phyloP scores from a whole-genome alignment of 2,113 vertebrate genomes.

The Hyperoodon ampullatus region DNA sequence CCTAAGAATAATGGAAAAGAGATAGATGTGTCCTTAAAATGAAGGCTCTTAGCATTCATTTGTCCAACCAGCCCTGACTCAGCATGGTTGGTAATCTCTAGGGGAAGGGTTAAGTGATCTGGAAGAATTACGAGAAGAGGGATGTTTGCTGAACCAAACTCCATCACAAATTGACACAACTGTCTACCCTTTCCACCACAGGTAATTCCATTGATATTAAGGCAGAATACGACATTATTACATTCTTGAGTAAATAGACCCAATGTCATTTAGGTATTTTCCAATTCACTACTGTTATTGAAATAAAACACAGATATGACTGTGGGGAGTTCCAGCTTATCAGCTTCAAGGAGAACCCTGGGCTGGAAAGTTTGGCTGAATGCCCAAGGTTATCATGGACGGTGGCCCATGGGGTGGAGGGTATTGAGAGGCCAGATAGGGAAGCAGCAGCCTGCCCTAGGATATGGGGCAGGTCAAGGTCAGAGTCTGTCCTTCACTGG shows the following conservation, averaged over 20 bases:
- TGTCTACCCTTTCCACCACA: neutral
- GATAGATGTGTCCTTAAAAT: neutral
- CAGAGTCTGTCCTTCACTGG: neutral
- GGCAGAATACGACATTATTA: neutral
- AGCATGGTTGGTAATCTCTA: neutral
- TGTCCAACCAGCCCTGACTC: neutral
- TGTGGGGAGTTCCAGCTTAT: neutral
- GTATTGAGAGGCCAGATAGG: neutral
- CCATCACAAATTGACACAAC: neutral
- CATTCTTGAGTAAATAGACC: neutral
- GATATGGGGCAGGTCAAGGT: neutral
- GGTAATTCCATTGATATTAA: neutral
- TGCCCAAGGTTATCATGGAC: neutral
- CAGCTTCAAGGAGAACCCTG: neutral
- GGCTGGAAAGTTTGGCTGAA: neutral
- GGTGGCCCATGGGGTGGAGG: neutral
- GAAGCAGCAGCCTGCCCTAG: neutral
- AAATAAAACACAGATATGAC: neutral
- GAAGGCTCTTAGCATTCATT: neutral
- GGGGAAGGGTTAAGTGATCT: too few species aligned
- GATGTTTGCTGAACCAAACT: neutral
- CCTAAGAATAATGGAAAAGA: neutral
- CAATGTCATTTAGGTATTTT: neutral
- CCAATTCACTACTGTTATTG: neutral
- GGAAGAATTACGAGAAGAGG: neutral